phyloP scores from a whole-genome alignment of 2,888 invertebrate species.

The Tetragonisca angustula region DNA sequence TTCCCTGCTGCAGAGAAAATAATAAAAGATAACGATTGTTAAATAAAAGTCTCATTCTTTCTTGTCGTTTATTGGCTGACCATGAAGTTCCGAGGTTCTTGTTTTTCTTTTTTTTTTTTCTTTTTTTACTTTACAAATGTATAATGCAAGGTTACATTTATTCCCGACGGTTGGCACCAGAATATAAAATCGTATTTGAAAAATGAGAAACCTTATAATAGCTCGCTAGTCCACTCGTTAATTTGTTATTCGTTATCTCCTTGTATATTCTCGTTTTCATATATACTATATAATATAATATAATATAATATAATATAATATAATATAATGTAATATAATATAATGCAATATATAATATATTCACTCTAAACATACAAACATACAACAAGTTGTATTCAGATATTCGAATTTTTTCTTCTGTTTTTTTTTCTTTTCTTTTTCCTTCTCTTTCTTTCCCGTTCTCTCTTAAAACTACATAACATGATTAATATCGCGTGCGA shows the following conservation, averaged over 20 bases:
- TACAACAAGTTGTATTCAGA: constrained; percentile 36
- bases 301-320: too few species aligned
- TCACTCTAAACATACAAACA: constrained; percentile 44
- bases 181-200: constrained; percentile 65
- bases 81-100: neutral
- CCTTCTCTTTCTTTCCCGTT: too few species aligned
- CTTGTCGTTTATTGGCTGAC: constrained; percentile 40
- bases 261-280: constrained; percentile 7
- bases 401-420: constrained; percentile 17
- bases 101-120: neutral
- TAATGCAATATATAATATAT: constrained; percentile 13
- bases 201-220: constrained; percentile 47
- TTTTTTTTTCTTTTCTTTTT: too few species aligned
- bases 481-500: constrained; percentile 31
- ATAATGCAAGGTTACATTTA: constrained; percentile 23
- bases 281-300: neutral
- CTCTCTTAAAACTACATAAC: constrained; percentile 45
- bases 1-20: constrained; percentile 1
- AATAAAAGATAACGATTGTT: constrained; percentile 9
- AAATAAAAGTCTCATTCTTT: neutral
- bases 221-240: constrained; percentile 31
- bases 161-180: constrained; percentile 40
- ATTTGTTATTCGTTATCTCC: constrained; percentile 9
- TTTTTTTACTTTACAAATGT: constrained; percentile 30
- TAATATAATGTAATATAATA: too few species aligned